phyloP scores from a whole-genome alignment of 2,797 vertebrate species.

The Craterocephalus amniculus region DNA sequence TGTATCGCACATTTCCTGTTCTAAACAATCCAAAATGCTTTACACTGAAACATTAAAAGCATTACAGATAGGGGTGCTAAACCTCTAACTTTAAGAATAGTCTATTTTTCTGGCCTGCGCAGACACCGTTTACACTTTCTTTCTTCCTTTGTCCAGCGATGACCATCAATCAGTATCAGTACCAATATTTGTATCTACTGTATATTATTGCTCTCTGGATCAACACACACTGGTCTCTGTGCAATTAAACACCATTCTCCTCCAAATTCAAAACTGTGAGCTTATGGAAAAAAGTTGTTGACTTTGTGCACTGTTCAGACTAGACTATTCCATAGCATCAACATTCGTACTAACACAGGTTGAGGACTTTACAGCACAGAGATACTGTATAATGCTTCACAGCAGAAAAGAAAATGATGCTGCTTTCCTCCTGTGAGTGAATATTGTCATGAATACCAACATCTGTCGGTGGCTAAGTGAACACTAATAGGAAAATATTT shows the following conservation, averaged over 20 bases:
- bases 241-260: neutral
- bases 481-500: constrained; percentile 27
- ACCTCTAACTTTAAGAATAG: too few species aligned
- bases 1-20: too few species aligned
- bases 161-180: neutral
- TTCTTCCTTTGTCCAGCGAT: too few species aligned
- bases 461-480: constrained; percentile 3
- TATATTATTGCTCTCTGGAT: neutral
- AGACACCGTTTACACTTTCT: too few species aligned
- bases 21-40: too few species aligned
- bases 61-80: too few species aligned
- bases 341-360: neutral
- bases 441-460: neutral
- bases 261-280: neutral
- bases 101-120: too few species aligned
- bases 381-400: too few species aligned
- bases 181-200: neutral
- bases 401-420: too few species aligned
- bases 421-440: too few species aligned
- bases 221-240: neutral
- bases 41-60: too few species aligned
- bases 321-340: neutral
- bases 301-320: too few species aligned
- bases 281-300: neutral
- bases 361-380: neutral